Base-by-base conservation (phyloP, 2,888 invertebrate species). In the Ophion ellenae region DNA sequence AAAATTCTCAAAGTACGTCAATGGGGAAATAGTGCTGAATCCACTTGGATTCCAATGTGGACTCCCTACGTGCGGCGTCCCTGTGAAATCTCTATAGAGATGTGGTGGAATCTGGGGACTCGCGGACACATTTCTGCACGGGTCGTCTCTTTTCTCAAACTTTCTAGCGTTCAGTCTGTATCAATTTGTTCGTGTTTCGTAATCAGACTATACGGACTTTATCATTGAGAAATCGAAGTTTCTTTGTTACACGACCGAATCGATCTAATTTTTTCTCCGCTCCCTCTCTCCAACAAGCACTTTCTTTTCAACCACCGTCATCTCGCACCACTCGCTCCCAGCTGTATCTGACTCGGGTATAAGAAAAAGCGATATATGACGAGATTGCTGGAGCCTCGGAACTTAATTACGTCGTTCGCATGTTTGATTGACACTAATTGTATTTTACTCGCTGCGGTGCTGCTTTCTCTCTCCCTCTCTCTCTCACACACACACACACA, bases 401-500 rank as follows among this genome's bases (percentile, higher is more conserved):
- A 64, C 57, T 80, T 63, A 79, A 79, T 84, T 79, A 84, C 75
- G 57, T n/a, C 45, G 74, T 59, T 70, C 64, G 75, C 74, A 66
- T 59, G 61, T 84, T 84, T 80, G 75, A 84, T 80, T 75, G 79
- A 75, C 83, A 74, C 75, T 80, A 80, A 84, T 80, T 80, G 83
- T 64, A 47, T 80, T 79, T 83, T 24, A 45, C 71, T 40, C 45
- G 14, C 67, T 9, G 32, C 57, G 17, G 28, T 17, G 32, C 14
- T 10, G 3, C 5, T 24, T 7, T 53, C 63, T 63, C 9, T 63
- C 63, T 14, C 32, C 36, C 14, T 5, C 32, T 28, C 28, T 28
- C 28, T 28, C 28, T 28, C 24, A n/a, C 24, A 24, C 24, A 24
- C 24, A 24, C 24, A 24, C 24, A 24, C 24, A 24, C 24, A 24